Base-by-base conservation (phyloP, 2,888 invertebrate species). In the Sussaba pulchella region DNA sequence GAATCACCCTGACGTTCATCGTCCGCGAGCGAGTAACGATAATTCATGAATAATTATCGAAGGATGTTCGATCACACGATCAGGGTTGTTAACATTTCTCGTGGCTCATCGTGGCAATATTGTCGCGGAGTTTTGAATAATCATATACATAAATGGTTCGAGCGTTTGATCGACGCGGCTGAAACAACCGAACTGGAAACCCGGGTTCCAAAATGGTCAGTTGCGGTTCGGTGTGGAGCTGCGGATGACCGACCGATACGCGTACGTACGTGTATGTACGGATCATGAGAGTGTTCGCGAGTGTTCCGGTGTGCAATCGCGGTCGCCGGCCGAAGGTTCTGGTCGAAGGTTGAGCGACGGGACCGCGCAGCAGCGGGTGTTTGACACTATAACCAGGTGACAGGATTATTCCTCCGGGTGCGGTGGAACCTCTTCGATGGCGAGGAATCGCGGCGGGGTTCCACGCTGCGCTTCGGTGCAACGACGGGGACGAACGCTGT, bases 111-210 rank as follows among this genome's bases (percentile, higher is more conserved):
- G 31, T 54, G 67, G 47, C 41, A 50, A 50, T 41, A 61, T 66
- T 50, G 52, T 50, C 31, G 47, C 50, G 59, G 39, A 52, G 63
- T 63, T 31, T 66, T 71, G 71, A 59, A 77, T 59, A 57, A 74
- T 66, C 31, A 66, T 14, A 6, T 5, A 67, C 12, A 17, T 17
- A 26, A 57, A 17, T 9, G 39, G 54, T 10, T 10, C 67, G 45
- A 43, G 21, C 57, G 64, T 26, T 52, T 52, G 66, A 75, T 79
- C 79, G 43, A 75, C 70, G 21, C 36, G 43, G 43, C 66, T 50
- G 39, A 66, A 66, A 75, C 71, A 75, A 75, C 59, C 43, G 70
- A 59, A 71, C 66, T 69, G 71, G 79, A 75, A 70, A 71, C 43
- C 43, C 43, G 71, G 31, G 14, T 36, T 57, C 14, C 8, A 9